These are phyloP conservation scores for Acropternis orthonyx DNA, from an alignment of 2,797 vertebrate genomes.

Conservation along the genomic window DNA sequence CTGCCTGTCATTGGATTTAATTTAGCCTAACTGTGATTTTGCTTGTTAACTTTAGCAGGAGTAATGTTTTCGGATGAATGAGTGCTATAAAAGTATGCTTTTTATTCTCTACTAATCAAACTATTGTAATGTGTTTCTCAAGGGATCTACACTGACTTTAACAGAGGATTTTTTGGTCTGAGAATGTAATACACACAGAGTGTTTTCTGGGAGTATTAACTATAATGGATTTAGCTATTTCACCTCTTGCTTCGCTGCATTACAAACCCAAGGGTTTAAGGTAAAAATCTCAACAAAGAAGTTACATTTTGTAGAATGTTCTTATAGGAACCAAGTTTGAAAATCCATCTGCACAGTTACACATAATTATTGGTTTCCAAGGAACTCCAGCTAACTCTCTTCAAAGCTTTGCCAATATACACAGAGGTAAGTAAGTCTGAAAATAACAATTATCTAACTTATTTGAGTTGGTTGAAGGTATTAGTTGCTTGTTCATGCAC, in stretches of 20 bases:
- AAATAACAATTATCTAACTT: conserved; percentile 41
- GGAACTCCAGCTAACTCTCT: conserved; percentile 37
- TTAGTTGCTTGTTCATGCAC: background rate
- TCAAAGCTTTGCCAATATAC: conserved; percentile 55
- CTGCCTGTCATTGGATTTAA: background rate
- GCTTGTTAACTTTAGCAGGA: conserved; percentile 24
- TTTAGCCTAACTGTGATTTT: conserved; percentile 8
- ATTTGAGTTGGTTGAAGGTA: conserved; percentile 6
- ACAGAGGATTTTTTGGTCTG: conserved; percentile 10
- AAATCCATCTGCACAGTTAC: conserved; percentile 14
- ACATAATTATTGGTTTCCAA: conserved; percentile 23
- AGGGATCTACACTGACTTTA: background rate
- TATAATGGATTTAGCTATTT: conserved; percentile 22
- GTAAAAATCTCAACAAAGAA: conserved; percentile 25
- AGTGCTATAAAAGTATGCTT: background rate
- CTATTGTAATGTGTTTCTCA: background rate
- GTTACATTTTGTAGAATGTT: conserved; percentile 19
- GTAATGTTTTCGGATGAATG: background rate
- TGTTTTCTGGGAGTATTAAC: conserved; percentile 23
- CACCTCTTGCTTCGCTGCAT: background rate
- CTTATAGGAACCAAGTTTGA: background rate
- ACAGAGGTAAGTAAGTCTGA: conserved; percentile 46
- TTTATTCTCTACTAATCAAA: conserved; percentile 43
- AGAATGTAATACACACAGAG: background rate
- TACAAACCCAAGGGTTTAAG: conserved; percentile 30